Percentiles rank a stretch among this genome's conserved stretches.
Conservation (phyloP, 1,140 invertebrate genomes). For the Adoxophyes honmai region DNA sequence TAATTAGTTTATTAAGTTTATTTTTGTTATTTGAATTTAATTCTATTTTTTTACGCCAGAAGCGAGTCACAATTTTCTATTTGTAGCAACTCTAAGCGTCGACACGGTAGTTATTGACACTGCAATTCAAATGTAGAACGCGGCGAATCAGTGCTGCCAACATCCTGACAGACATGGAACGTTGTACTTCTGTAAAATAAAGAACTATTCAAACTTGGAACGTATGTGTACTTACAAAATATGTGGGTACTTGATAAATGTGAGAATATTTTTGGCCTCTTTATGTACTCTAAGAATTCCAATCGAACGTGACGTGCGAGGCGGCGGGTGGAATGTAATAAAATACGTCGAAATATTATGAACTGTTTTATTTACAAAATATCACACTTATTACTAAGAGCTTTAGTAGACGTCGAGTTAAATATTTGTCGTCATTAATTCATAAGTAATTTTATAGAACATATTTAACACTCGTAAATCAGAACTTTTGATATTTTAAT, state of each 20-base stretch:
- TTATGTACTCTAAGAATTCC: conserved; percentile 3
- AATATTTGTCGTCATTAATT: no score
- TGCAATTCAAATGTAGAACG: not conserved
- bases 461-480: no score
- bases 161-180: not conserved
- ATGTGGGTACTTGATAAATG: conserved; percentile 11
- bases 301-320: not conserved
- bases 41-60: conserved; percentile 8
- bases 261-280: conserved; percentile 14
- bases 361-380: conserved; percentile 19
- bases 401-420: no score
- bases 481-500: no score
- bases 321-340: conserved; percentile 16
- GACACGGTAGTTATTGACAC: not conserved
- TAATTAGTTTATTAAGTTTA: conserved; percentile 23
- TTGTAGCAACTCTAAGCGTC: not conserved
- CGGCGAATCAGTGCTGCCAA: not conserved
- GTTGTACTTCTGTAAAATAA: not conserved
- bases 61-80: conserved; percentile 8
- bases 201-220: not conserved
- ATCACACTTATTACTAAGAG: not conserved
- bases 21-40: conserved; percentile 22
- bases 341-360: conserved; percentile 16
- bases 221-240: not conserved
- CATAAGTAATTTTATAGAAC: no score